Base-by-base conservation (phyloP, 2,888 invertebrate genomes). In the Lasioglossum leucozonium region DNA sequence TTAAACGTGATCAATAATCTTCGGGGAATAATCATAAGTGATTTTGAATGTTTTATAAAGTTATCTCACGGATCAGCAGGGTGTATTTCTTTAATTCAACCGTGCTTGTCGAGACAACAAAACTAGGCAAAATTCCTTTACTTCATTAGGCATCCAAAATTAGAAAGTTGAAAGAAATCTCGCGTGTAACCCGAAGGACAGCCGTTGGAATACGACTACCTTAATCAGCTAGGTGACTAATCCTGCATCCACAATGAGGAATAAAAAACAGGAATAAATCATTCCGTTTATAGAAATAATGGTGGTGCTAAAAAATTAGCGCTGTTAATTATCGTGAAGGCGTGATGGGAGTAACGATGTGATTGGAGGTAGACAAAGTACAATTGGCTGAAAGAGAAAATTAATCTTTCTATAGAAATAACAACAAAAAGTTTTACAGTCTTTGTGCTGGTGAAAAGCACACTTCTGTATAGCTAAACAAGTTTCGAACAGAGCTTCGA, bases 101-200 rank as follows among this genome's bases (percentile, higher is more conserved):
- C 26, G 26, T 30, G 22, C 51, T 8, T 62, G 30, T 30, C 16
- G 16, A 16, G 30, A 62, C 16, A 6, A 62, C 58, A 5, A 62
- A 30, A 51, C 58, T 30, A 13, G 58, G n/a, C 26, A 62, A 30
- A 62, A 62, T 62, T 30, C 58, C 58, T 30, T 16, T 13, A 30
- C 30, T n/a, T 26, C 40, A 13, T 73, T 30, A 34, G 51, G 22
- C 4, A 16, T 51, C 51, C 8, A 55, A 62, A 62, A 62, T 62
- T 30, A 62, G 58, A 62, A 62, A 62, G 58, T 62, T 62, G 58
- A 62, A 62, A 62, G 58, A 62, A 62, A 62, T 62, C 58, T 62
- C 6, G 58, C 16, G 30, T 30, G 58, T 16, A 62, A 16, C 26
- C 26, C 58, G 58, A 62, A 62, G 58, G 51, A 51, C 47, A 26